Evolutionary conservation across 2,797 vertebrate genomes (phyloP).

Genomic region (Malurus leucopterus): DNA sequence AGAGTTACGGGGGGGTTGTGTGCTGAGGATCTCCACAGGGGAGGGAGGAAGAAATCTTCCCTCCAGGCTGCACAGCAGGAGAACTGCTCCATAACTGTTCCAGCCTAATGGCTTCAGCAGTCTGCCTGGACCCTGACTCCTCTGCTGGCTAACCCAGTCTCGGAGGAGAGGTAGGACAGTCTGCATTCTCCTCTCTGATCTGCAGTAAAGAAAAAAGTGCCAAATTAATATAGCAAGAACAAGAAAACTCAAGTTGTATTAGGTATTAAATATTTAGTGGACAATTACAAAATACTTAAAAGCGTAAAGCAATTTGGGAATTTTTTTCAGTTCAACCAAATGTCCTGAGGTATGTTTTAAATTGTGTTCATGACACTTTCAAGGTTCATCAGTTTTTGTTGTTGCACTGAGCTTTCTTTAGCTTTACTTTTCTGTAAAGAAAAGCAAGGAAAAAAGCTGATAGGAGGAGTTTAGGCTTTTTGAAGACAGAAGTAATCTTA

Average conservation of each 20-base stretch:
- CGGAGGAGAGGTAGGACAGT: not conserved
- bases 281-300: not conserved
- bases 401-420: not conserved
- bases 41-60: constrained; percentile 31
- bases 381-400: not conserved
- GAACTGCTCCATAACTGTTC: constrained; percentile 1
- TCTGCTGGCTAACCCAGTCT: not conserved
- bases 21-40: not conserved
- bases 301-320: rapidly evolving
- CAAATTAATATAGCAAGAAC: not conserved
- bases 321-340: not conserved
- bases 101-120: constrained; percentile 48
- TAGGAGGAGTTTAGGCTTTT: not conserved
- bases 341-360: not conserved
- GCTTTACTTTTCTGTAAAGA: not conserved
- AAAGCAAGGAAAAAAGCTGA: not conserved
- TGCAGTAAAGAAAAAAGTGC: not conserved
- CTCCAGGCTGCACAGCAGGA: constrained; percentile 48
- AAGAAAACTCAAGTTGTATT: not conserved
- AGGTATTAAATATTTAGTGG: not conserved
- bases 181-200: not conserved
- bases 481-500: not conserved
- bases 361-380: not conserved
- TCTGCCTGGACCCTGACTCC: not conserved
- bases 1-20: not conserved